Evolutionary conservation across 1,140 invertebrate genomes (phyloP).

Genomic region (Nasonia giraulti): DNA sequence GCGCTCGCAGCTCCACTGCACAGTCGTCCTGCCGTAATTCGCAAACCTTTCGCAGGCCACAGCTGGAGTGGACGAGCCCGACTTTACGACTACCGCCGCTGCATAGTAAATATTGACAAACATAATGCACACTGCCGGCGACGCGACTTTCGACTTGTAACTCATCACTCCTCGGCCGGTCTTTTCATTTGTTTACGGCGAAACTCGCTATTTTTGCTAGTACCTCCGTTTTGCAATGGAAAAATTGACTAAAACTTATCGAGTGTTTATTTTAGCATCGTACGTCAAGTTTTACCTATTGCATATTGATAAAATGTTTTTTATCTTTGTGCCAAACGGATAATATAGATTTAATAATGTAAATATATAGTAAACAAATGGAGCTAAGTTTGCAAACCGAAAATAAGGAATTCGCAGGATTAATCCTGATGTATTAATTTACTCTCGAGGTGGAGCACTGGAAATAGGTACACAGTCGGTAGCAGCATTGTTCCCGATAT

Average conservation of each 20-base stretch:
- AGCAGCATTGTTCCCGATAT: not conserved
- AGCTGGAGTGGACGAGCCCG: not conserved
- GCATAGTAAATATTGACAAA: conserved; percentile 47
- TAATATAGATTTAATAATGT: no score
- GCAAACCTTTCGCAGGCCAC: conserved; percentile 44
- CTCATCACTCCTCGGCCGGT: not conserved
- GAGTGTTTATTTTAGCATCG: no score
- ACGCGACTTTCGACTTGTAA: not conserved
- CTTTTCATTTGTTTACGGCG: not conserved
- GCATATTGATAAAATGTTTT: no score
- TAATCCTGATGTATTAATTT: not conserved
- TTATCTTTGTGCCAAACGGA: no score
- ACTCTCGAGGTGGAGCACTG: not conserved
- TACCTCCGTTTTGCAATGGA: not conserved
- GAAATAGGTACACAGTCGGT: not conserved
- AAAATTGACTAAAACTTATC: no score
- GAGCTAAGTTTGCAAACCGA: no score
- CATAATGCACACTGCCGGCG: not conserved
- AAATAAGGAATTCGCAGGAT: no score
- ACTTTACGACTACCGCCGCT: conserved; percentile 45
- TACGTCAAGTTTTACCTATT: no score
- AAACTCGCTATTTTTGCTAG: not conserved
- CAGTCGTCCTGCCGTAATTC: conserved; percentile 48
- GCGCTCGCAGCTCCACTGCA: no score
- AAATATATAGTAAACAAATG: no score